Evolutionary conservation across 1,140 invertebrate species (phyloP), one percentile per base, ranked within the genome.

Genomic region (Drosophila hydei): DNA sequence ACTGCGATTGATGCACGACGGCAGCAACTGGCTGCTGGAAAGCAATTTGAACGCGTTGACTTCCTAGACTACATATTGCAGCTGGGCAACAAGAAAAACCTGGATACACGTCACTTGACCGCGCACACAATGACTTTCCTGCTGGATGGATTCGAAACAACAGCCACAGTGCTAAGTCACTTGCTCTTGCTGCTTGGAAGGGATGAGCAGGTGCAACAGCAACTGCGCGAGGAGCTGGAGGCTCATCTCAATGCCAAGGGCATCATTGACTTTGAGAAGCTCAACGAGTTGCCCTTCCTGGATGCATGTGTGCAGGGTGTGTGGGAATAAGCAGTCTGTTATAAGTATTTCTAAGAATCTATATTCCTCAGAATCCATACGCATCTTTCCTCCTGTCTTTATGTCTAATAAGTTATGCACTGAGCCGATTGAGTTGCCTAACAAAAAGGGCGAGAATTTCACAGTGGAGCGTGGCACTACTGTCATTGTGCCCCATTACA

Each of bases 401-500:
- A 55, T 89, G 42, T 64, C 79, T 11, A 73, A 45, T 14, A 79
- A 79, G 18, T 12, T 90, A 0, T 91, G 90, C 54, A 91, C 90
- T 0, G 80, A 91, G 47, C 2, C 56, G 2, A 48, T 81, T 2
- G 87, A 90, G 18, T n/a, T 91, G 11, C 54, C 75, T 21, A 91
- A 89, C 60, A 83, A 70, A 30, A 59, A 88, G 33, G 89, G 87
- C 0, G 56, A 60, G 6, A 68, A 58, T 7, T 62, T 85, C 7
- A 48, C 47, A 0, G 59, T 91, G 30, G 69, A 89, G 0, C 93
- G 93, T 38, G 93, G 92, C 12, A 92, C 93, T 4, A 92, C 92
- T 1, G 70, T 95, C 0, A 90, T 93, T 16, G 88, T 95, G 3
- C 93, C 94, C 0, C 85, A 94, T 16, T 90, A 92, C 51, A 92